Evolutionary conservation across 2,113 vertebrate genomes (phyloP).

Genomic region (Coreoperca whiteheadi): DNA sequence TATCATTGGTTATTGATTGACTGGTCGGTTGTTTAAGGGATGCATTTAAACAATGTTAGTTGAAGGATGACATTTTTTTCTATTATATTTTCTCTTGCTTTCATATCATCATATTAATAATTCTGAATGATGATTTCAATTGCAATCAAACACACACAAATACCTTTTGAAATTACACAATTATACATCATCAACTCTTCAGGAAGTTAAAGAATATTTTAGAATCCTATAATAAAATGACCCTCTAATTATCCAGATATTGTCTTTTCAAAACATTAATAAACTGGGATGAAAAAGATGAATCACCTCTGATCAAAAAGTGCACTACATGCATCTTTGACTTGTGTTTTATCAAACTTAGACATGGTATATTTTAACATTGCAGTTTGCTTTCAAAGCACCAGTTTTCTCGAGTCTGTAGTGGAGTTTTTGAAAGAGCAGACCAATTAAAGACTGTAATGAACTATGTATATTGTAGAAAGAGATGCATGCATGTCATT

Average conservation of each 20-base stretch:
- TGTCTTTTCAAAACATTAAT: not conserved
- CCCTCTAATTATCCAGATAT: not conserved
- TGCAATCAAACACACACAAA: not conserved
- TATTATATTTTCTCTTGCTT: not conserved
- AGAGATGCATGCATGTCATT: constrained; percentile 74
- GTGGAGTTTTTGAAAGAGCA: constrained; percentile 49
- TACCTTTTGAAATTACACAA: not conserved
- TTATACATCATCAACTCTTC: not conserved
- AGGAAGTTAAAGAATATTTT: not conserved
- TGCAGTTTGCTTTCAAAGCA: constrained; percentile 42
- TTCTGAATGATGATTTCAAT: not conserved
- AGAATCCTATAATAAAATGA: not conserved
- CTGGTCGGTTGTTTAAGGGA: not conserved
- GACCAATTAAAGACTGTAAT: constrained; percentile 37
- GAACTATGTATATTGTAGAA: constrained; percentile 74
- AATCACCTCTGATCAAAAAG: not conserved
- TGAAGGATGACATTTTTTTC: not conserved
- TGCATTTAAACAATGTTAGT: not conserved
- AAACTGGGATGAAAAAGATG: not conserved
- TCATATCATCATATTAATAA: not conserved
- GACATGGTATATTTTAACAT: not conserved
- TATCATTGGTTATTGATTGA: not conserved
- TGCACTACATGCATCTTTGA: constrained; percentile 1
- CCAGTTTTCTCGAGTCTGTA: constrained; percentile 18
- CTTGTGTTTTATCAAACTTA: not conserved